Conservation (phyloP, 2,113 vertebrate species). For the Collichthys lucidus region DNA sequence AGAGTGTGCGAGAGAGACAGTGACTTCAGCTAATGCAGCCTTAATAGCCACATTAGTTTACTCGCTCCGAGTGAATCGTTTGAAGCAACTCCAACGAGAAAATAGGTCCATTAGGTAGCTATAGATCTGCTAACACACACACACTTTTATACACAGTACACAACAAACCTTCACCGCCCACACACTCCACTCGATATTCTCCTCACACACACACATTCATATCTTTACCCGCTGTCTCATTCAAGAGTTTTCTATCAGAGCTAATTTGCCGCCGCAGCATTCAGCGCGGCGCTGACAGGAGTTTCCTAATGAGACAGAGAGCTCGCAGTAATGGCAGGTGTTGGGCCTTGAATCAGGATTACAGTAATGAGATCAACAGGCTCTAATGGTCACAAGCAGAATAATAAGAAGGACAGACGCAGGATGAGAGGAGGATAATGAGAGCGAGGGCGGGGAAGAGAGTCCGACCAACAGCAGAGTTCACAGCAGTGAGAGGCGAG, state of each 20-base stretch:
- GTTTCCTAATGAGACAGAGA: conserved; percentile 43
- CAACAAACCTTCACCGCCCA: conserved; percentile 7
- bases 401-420: conserved; percentile 38
- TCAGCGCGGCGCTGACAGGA: background rate
- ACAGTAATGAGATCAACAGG: conserved; percentile 48
- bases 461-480: background rate
- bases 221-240: conserved; percentile 6
- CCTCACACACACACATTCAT: background rate
- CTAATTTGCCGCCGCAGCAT: conserved; percentile 45
- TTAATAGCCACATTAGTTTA: conserved; percentile 66
- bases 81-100: conserved; percentile 43
- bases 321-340: conserved; percentile 41
- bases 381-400: conserved; percentile 41
- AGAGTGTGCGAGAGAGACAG: background rate
- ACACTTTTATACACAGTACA: conserved; percentile 22
- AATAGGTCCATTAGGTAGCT: conserved; percentile 63
- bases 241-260: conserved; percentile 32
- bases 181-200: conserved; percentile 1
- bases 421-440: conserved; percentile 20
- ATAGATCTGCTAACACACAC: conserved; percentile 50
- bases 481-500: background rate
- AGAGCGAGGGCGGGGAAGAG: conserved; percentile 3
- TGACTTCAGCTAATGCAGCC: conserved; percentile 58
- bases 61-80: conserved; percentile 34
- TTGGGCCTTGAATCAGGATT: conserved; percentile 37